Percentiles rank a stretch among this genome's conserved stretches.
phyloP scores from a whole-genome alignment of 2,797 vertebrate genomes.

The Sardinella longiceps region DNA sequence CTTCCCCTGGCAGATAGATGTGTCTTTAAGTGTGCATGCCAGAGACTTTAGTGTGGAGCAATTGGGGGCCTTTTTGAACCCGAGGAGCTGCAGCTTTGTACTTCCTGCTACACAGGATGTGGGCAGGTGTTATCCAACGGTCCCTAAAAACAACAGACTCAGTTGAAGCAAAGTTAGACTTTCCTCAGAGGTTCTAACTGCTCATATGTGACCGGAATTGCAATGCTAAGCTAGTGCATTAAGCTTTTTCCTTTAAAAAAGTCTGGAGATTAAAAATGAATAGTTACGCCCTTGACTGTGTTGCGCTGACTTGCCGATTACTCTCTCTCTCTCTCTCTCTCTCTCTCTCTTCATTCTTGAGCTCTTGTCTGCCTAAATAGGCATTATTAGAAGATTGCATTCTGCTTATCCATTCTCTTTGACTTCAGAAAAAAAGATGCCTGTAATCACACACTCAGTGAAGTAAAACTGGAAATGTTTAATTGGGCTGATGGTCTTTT shows the following conservation, averaged over 20 bases:
- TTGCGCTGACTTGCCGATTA: conserved; percentile 1
- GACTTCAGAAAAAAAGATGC: neutral
- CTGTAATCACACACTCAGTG: neutral
- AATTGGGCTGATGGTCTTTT: conserved; percentile 14
- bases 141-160: conserved; percentile 11
- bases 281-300: neutral
- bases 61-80: neutral
- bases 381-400: neutral
- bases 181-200: neutral
- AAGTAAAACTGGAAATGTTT: neutral
- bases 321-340: neutral
- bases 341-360: neutral
- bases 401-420: neutral
- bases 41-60: neutral
- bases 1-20: neutral
- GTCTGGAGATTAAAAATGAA: neutral
- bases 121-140: conserved; percentile 59
- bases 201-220: neutral
- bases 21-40: neutral
- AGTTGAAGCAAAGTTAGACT: neutral
- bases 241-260: neutral
- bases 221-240: neutral
- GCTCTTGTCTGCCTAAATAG: neutral
- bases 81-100: neutral
- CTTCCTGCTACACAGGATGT: conserved; percentile 70